Percentiles rank a stretch among this genome's conserved stretches.
phyloP scores from a whole-genome alignment of 2,113 vertebrate genomes.

The Cyanistes caeruleus region DNA sequence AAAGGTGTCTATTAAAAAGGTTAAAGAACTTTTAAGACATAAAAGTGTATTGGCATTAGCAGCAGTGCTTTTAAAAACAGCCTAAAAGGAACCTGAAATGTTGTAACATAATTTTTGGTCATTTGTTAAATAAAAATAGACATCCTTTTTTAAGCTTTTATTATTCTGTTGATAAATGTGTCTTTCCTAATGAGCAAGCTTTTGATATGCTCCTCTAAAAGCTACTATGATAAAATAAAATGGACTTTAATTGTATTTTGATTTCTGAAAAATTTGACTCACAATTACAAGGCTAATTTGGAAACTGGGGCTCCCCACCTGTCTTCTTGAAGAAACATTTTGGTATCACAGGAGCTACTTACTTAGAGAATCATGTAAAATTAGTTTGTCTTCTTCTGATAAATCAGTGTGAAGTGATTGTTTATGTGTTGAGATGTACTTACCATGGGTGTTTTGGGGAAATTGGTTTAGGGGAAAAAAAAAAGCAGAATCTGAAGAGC shows the following conservation, averaged over 20 bases:
- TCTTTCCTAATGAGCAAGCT: conserved; percentile 65
- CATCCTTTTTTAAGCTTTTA: conserved; percentile 83
- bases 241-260: conserved; percentile 26
- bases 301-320: not conserved
- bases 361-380: conserved; percentile 31
- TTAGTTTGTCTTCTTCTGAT: conserved; percentile 25
- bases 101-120: conserved; percentile 11
- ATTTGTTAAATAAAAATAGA: conserved; percentile 71
- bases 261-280: conserved; percentile 7
- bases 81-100: conserved; percentile 47
- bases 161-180: conserved; percentile 67
- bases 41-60: conserved; percentile 66
- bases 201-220: conserved; percentile 65
- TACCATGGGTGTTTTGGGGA: not conserved
- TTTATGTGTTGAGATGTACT: not conserved
- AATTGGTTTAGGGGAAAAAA: not conserved
- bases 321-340: not conserved
- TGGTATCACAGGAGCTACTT: not conserved
- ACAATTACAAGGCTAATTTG: not conserved
- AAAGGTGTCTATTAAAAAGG: conserved; percentile 79
- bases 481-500: not conserved
- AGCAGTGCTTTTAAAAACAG: conserved; percentile 55
- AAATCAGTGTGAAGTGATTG: conserved; percentile 1
- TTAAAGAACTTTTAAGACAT: conserved; percentile 53
- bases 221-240: conserved; percentile 48